Conservation (phyloP, 1,140 invertebrate species). For the Patella vulgata region DNA sequence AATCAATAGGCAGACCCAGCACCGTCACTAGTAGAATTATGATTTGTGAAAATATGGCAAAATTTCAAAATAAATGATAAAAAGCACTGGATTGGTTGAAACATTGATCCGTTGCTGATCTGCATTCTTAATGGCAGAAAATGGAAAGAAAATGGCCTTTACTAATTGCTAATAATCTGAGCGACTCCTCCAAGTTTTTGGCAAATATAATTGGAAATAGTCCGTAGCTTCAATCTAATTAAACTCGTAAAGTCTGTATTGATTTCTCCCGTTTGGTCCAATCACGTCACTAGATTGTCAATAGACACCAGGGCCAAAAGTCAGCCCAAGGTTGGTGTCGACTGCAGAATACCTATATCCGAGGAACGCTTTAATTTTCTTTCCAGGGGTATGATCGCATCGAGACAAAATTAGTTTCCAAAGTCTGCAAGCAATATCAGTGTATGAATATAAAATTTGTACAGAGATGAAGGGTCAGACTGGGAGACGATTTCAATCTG, state of each 20-base stretch:
- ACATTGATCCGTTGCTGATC: slow-evolving; percentile 1
- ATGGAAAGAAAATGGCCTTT: neutral
- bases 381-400: neutral
- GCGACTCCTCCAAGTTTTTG: slow-evolving; percentile 2
- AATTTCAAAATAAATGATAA: slow-evolving; percentile 33
- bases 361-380: slow-evolving; percentile 14
- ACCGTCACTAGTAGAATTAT: slow-evolving; percentile 25
- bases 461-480: too few species aligned
- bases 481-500: too few species aligned
- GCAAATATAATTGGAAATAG: slow-evolving; percentile 30
- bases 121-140: slow-evolving; percentile 3
- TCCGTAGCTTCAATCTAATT: slow-evolving; percentile 29
- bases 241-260: slow-evolving; percentile 30
- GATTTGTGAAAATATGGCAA: slow-evolving; percentile 36
- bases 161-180: slow-evolving; percentile 30
- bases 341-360: slow-evolving; percentile 12
- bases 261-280: slow-evolving; percentile 22
- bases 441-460: too few species aligned
- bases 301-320: slow-evolving; percentile 21
- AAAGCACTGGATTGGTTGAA: slow-evolving; percentile 6
- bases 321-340: neutral
- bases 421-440: too few species aligned
- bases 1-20: slow-evolving; percentile 34
- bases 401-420: too few species aligned
- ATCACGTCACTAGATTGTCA: slow-evolving; percentile 26